Percentiles rank a stretch among this genome's conserved stretches.
phyloP scores from a whole-genome alignment of 2,888 invertebrate genomes.

The Heliconius charithonia region DNA sequence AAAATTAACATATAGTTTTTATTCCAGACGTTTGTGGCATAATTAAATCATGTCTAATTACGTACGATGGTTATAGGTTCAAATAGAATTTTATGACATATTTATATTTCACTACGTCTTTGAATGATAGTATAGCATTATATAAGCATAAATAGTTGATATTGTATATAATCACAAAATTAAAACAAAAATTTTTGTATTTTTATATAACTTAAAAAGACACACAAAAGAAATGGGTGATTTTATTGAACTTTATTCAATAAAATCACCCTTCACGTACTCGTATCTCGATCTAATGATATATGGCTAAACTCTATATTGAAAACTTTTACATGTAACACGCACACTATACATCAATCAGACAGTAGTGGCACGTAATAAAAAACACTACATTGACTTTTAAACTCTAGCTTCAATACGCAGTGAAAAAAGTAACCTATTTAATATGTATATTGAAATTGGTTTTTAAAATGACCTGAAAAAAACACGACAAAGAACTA shows the following conservation, averaged over 20 bases:
- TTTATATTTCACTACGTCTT: no score
- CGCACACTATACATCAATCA: conserved; percentile 9
- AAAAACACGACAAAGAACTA: not conserved
- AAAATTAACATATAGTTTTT: no score
- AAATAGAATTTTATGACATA: no score
- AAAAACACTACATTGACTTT: not conserved
- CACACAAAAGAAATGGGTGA: not conserved
- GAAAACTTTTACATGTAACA: conserved; percentile 3
- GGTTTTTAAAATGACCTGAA: not conserved
- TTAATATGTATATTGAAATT: conserved; percentile 4
- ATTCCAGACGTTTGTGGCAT: no score
- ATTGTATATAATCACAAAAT: no score
- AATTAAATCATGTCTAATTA: no score
- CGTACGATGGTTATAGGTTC: no score
- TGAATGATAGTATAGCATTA: no score
- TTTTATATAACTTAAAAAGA: not conserved
- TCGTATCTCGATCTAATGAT: not conserved
- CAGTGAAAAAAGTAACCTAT: not conserved
- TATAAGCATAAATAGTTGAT: no score
- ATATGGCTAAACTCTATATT: not conserved
- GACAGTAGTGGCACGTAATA: not conserved
- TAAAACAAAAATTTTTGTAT: no score
- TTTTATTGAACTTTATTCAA: no score
- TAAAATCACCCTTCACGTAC: not conserved
- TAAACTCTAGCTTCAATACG: not conserved